Conservation (phyloP, 2,113 vertebrate genomes). For the Ammodytes marinus region DNA sequence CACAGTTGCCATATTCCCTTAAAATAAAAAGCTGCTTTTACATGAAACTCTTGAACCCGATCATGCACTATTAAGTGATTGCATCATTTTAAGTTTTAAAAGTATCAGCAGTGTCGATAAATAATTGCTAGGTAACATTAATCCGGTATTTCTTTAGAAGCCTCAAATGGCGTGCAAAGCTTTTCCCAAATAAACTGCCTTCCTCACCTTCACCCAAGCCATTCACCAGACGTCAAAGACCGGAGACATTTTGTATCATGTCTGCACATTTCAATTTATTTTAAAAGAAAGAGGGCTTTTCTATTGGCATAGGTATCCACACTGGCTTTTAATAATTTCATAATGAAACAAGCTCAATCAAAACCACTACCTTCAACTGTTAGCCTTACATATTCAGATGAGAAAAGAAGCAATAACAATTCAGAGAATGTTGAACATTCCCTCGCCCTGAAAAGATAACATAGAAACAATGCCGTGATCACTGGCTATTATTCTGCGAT, state of each 20-base stretch:
- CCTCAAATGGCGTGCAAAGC: slow-evolving; percentile 13
- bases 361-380: background rate
- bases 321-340: slow-evolving; percentile 13
- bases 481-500: slow-evolving; percentile 13
- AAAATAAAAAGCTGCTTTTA: slow-evolving; percentile 14
- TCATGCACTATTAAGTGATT: slow-evolving; percentile 35
- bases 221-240: slow-evolving; percentile 10
- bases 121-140: slow-evolving; percentile 18
- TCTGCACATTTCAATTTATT: slow-evolving; percentile 35
- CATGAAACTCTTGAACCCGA: slow-evolving; percentile 14
- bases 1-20: slow-evolving; percentile 10
- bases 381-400: background rate
- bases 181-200: background rate
- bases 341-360: slow-evolving; percentile 6
- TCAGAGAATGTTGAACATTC: background rate
- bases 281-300: background rate
- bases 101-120: slow-evolving; percentile 15
- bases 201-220: background rate
- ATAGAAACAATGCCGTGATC: background rate
- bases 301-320: slow-evolving; percentile 19
- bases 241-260: slow-evolving; percentile 18
- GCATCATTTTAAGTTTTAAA: background rate
- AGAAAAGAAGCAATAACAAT: background rate
- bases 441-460: too few relatives aligned
- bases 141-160: slow-evolving; percentile 13